Evolutionary conservation across 2,888 invertebrate genomes (phyloP).

Genomic region (Myopa tessellatipennis): DNA sequence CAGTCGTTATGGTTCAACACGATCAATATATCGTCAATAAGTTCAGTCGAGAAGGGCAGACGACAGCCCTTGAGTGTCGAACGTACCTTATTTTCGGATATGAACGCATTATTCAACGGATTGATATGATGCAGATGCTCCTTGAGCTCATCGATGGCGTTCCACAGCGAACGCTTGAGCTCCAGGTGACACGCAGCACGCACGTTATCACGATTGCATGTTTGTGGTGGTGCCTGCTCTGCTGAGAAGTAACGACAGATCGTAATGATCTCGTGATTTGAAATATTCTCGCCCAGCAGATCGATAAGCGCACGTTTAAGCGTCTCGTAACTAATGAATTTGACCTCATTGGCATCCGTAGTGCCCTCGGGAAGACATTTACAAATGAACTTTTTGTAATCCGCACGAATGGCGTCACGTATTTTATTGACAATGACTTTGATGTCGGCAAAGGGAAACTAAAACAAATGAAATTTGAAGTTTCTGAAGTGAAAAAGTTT

Average conservation of each 20-base stretch:
- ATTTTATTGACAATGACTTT: slow-evolving; percentile 80
- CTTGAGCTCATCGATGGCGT: slow-evolving; percentile 73
- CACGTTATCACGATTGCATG: slow-evolving; percentile 68
- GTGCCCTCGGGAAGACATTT: slow-evolving; percentile 71
- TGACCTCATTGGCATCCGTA: slow-evolving; percentile 48
- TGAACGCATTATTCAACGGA: slow-evolving; percentile 71
- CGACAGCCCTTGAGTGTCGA: slow-evolving; percentile 77
- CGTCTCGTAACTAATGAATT: slow-evolving; percentile 60
- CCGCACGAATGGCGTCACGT: slow-evolving; percentile 74
- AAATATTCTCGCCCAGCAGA: slow-evolving; percentile 76
- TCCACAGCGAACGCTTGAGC: slow-evolving; percentile 79
- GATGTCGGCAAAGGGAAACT: slow-evolving; percentile 81
- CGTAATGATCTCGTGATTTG: slow-evolving; percentile 85
- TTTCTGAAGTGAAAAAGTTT: too few species aligned
- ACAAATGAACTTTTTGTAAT: slow-evolving; percentile 81
- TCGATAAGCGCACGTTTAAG: slow-evolving; percentile 74
- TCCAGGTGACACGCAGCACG: slow-evolving; percentile 78
- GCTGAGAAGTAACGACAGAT: slow-evolving; percentile 79
- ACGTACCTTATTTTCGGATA: slow-evolving; percentile 73
- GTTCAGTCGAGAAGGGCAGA: slow-evolving; percentile 76
- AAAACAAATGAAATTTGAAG: not conserved
- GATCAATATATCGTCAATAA: slow-evolving; percentile 76
- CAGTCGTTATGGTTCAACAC: slow-evolving; percentile 74
- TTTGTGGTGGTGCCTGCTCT: slow-evolving; percentile 69
- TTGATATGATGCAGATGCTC: slow-evolving; percentile 74